Evolutionary conservation across 2,113 vertebrate species (phyloP).

Genomic region (Epinephelus moara): DNA sequence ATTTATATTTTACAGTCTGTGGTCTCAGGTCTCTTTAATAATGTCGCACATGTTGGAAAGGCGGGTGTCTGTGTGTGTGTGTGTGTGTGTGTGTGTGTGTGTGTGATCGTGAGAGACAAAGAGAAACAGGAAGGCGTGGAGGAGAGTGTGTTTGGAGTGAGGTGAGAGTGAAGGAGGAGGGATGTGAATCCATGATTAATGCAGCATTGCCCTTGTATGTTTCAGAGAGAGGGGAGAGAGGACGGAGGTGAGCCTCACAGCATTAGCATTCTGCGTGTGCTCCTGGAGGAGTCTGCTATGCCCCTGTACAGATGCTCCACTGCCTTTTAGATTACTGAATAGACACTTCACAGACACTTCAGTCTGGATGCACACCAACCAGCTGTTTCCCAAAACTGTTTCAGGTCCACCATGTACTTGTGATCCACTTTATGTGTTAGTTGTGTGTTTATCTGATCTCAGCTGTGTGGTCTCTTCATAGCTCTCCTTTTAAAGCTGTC

Average conservation of each 20-base stretch:
- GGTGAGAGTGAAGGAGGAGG: conserved; percentile 64
- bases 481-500: conserved; percentile 6
- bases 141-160: conserved; percentile 40
- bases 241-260: conserved; percentile 71
- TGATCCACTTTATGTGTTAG: conserved; percentile 7
- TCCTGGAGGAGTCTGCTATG: conserved; percentile 73
- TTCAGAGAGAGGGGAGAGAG: conserved; percentile 71
- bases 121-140: conserved; percentile 7
- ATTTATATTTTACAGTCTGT: conserved; percentile 41
- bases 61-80: neutral
- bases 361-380: conserved; percentile 57
- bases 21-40: conserved; percentile 36
- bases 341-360: conserved; percentile 65
- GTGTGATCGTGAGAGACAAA: neutral
- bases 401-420: neutral
- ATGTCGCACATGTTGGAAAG: conserved; percentile 23
- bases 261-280: conserved; percentile 84
- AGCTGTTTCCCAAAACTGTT: conserved; percentile 52
- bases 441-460: conserved; percentile 1
- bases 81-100: neutral
- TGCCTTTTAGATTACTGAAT: conserved; percentile 67
- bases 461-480: neutral
- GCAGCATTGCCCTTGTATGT: conserved; percentile 85
- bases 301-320: conserved; percentile 68
- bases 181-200: conserved; percentile 82